These are phyloP conservation scores for Protula sp. DNA, from an alignment of 2,888 invertebrate species.

Conservation along the genomic window DNA sequence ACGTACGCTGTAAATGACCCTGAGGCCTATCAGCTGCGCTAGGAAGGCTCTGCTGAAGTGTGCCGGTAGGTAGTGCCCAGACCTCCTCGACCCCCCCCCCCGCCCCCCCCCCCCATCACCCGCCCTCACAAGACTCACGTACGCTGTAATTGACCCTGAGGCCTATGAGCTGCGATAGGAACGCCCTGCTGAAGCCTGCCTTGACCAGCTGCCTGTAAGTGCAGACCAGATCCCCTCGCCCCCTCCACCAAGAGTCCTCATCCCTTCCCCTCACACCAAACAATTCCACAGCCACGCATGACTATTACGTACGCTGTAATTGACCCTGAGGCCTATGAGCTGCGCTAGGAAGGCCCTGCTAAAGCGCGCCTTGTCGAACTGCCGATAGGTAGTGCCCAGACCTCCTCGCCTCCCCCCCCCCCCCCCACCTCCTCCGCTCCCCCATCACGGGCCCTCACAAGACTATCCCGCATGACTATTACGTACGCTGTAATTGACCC, in stretches of 20 bases:
- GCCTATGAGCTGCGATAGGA: constrained; percentile 89
- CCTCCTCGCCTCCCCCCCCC: too few species aligned
- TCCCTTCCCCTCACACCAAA: too few species aligned
- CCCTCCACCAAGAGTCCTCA: too few species aligned
- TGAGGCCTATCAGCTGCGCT: constrained; percentile 86
- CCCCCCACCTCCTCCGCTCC: too few species aligned
- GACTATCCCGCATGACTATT: too few species aligned
- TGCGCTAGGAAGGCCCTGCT: constrained; percentile 89
- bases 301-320: constrained; percentile 93
- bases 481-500: constrained; percentile 92
- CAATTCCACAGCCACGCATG: too few species aligned
- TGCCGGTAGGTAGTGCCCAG: constrained; percentile 83
- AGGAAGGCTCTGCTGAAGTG: constrained; percentile 89
- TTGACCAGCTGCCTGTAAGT: constrained; percentile 83
- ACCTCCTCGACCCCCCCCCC: too few species aligned
- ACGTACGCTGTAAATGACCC: constrained; percentile 92
- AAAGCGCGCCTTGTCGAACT: constrained; percentile 83
- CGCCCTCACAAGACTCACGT: too few species aligned
- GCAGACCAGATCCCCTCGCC: too few species aligned
- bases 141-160: constrained; percentile 88
- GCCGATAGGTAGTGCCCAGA: constrained; percentile 82
- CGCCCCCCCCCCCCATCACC: too few species aligned
- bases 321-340: constrained; percentile 85
- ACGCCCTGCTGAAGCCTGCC: constrained; percentile 83
- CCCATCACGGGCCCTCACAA: too few species aligned